Evolutionary conservation across 2,888 invertebrate species (phyloP).

Genomic region (Caenorhabditis zanzibari): DNA sequence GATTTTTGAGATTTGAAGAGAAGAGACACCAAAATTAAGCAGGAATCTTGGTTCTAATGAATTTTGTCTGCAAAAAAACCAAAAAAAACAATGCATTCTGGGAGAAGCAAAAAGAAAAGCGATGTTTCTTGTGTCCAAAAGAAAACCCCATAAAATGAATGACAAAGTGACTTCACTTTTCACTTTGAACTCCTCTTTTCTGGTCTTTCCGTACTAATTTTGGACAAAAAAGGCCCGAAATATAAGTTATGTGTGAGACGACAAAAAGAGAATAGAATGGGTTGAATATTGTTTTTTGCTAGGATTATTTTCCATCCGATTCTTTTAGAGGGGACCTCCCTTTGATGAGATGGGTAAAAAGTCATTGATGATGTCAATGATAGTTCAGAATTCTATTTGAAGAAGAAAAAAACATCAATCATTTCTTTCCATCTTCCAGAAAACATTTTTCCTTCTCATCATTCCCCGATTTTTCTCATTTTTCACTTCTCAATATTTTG

Average conservation of each 20-base stretch:
- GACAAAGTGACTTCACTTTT: conserved; percentile 28
- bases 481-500: conserved; percentile 28
- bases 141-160: conserved; percentile 40
- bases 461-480: conserved; percentile 34
- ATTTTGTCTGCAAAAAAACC: conserved; percentile 14
- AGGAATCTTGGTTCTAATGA: background rate
- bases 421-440: conserved; percentile 14
- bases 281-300: conserved; percentile 7
- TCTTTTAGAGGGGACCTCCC: background rate
- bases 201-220: conserved; percentile 29
- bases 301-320: conserved; percentile 3
- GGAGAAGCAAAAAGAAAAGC: conserved; percentile 19
- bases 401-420: conserved; percentile 29
- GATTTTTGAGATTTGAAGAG: background rate
- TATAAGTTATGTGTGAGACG: conserved; percentile 38
- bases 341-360: too few species aligned
- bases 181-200: conserved; percentile 24
- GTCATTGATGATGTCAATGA: conserved; percentile 9
- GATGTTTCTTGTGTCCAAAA: conserved; percentile 28
- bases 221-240: background rate
- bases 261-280: conserved; percentile 1
- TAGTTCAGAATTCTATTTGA: conserved; percentile 2
- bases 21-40: background rate
- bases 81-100: conserved; percentile 4
- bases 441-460: conserved; percentile 6